phyloP scores from a whole-genome alignment of 2,113 vertebrate genomes.

The Thymallus thymallus region DNA sequence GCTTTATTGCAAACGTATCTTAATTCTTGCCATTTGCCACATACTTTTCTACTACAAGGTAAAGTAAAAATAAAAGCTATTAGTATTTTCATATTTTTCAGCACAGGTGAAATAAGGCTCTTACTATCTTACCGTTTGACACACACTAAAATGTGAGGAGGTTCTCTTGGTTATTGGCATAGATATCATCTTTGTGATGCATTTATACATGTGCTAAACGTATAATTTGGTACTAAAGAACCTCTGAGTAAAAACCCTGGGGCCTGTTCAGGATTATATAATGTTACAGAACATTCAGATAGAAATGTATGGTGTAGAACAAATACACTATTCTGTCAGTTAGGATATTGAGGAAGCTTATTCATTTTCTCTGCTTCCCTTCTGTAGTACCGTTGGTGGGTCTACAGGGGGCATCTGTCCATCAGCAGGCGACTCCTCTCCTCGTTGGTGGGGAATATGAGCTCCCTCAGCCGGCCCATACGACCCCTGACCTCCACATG shows the following conservation, averaged over 20 bases:
- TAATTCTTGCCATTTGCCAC: too few relatives aligned
- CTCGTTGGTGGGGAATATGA: slow-evolving; percentile 71
- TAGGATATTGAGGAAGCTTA: too few relatives aligned
- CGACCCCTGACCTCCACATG: slow-evolving; percentile 53
- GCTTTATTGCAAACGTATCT: too few relatives aligned
- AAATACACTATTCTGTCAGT: too few relatives aligned
- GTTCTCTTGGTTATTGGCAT: slow-evolving; percentile 3
- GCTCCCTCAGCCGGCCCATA: slow-evolving; percentile 72
- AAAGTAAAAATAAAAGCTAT: slow-evolving; percentile 11
- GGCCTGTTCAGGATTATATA: too few relatives aligned
- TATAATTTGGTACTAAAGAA: not conserved
- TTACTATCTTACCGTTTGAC: not conserved
- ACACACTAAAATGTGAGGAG: not conserved
- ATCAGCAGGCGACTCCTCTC: slow-evolving; percentile 84
- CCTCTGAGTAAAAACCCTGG: not conserved
- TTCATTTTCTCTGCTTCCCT: too few relatives aligned
- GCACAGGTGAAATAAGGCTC: not conserved
- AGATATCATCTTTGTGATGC: not conserved
- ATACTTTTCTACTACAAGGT: not conserved
- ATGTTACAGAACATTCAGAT: not conserved
- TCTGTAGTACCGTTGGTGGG: not conserved
- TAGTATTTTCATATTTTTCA: slow-evolving; percentile 18
- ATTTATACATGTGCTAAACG: not conserved
- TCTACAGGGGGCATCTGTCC: slow-evolving; percentile 63
- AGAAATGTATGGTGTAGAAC: too few relatives aligned